phyloP scores from a whole-genome alignment of 2,888 invertebrate species.

The Leptura quadrifasciata region DNA sequence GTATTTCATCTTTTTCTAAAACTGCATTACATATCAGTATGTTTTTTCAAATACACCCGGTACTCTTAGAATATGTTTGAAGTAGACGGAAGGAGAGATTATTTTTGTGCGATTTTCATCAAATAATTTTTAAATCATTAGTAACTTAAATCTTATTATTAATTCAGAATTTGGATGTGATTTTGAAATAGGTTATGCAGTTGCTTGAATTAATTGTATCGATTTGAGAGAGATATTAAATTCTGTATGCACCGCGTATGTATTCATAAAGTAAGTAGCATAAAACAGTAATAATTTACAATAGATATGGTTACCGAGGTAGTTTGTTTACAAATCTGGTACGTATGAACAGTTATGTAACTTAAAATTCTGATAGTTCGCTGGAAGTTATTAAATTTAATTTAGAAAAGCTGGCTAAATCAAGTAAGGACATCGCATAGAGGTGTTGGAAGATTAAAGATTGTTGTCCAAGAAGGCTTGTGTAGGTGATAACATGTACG shows the following conservation, averaged over 20 bases:
- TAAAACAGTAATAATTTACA: conserved; percentile 35
- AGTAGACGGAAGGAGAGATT: too few relatives aligned
- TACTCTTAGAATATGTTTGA: too few relatives aligned
- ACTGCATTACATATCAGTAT: too few relatives aligned
- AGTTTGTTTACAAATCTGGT: conserved; percentile 39
- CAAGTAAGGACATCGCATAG: conserved; percentile 40
- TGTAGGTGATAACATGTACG: conserved; percentile 72
- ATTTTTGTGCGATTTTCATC: too few relatives aligned
- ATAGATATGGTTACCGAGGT: conserved; percentile 14
- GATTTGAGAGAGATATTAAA: not conserved
- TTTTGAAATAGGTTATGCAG: too few relatives aligned
- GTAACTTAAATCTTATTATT: too few relatives aligned
- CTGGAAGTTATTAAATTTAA: conserved; percentile 48
- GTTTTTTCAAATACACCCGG: too few relatives aligned
- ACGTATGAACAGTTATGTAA: conserved; percentile 42
- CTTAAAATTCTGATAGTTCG: conserved; percentile 39
- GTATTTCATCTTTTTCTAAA: too few relatives aligned
- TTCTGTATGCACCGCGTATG: conserved; percentile 14
- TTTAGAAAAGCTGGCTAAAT: conserved; percentile 45
- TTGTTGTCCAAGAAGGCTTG: conserved; percentile 59
- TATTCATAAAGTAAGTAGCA: not conserved
- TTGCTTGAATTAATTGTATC: not conserved
- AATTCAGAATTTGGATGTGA: too few relatives aligned
- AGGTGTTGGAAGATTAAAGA: conserved; percentile 55
- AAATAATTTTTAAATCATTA: too few relatives aligned